Evolutionary conservation across 1,140 invertebrate genomes (phyloP), one percentile per base, ranked within the genome.

Genomic region (Saccostrea glomerata): DNA sequence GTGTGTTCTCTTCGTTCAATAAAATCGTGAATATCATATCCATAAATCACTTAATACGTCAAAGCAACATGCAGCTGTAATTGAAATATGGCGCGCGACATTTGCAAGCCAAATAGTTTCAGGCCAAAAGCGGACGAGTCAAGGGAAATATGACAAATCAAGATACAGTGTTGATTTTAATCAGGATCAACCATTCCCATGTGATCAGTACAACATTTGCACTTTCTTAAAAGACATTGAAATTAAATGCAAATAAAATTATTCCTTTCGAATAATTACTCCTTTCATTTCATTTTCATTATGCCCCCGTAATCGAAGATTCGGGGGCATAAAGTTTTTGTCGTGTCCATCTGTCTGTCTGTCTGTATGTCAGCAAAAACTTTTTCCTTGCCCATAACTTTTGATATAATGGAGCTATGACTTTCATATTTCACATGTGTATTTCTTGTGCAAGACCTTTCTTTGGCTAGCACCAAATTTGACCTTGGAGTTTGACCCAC

Each of bases 31-130:
- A 77, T 30, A 77, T 15, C 70, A 11, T 25, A 25, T 77, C 25
- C 25, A 36, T 30, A 77, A 77, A 77, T 77, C 70, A 77, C 36
- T 77, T 9, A 77, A 77, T 30, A 77, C 25, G 30, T 77, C 70
- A 36, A 11, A 36, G 23, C 13, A 30, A 36, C 70, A 77, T 15
- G 70, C 12, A 77, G 25, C 30, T 77, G 70, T 77, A 77, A 77
- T 77, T 77, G 70, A 77, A 77, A 77, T 77, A 77, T 77, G 70
- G 70, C 25, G 25, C 11, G 25, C 70, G 70, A 77, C 70, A 77
- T 77, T 77, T 77, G 70, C 30, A 36, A 77, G 70, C 25, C 70
- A 77, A 77, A 77, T 77, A 36, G 30, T 77, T 77, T 25, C 7
- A 36, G 70, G 30, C 70, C 4, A 77, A 77, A 9, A 30, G 70